A percentile compares a stretch with the other conserved stretches of the same genome.
phyloP scores from a whole-genome alignment of 30 jellyfish, hydroid and myxozoan species.

The Aurelia aurita region DNA sequence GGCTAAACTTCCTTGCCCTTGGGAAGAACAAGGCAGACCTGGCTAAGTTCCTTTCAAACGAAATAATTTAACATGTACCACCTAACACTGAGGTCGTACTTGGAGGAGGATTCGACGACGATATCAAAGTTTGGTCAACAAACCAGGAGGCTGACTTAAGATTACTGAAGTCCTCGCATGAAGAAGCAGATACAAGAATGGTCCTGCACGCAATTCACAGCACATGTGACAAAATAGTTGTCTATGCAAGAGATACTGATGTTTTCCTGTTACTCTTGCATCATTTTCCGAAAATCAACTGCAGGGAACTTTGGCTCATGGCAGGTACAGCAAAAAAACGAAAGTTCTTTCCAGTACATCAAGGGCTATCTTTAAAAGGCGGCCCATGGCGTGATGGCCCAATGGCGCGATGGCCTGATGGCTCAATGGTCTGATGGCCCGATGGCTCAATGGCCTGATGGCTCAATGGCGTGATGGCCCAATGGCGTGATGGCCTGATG shows the following conservation, averaged over 20 bases:
- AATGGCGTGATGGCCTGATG: too few species aligned
- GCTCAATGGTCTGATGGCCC: too few species aligned
- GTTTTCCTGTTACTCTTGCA: conserved; percentile 27
- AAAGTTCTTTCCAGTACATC: conserved; percentile 31
- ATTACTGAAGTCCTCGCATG: not conserved
- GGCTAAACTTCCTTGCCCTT: not conserved
- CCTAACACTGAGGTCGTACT: not conserved
- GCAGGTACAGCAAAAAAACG: conserved; percentile 41
- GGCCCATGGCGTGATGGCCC: too few species aligned
- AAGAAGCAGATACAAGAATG: conserved; percentile 47
- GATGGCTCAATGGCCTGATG: too few species aligned
- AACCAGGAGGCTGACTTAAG: conserved; percentile 26
- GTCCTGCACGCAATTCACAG: conserved; percentile 45
- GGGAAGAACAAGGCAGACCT: not conserved
- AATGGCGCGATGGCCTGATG: too few species aligned
- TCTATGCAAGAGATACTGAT: conserved; percentile 42
- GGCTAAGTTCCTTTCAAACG: too few species aligned
- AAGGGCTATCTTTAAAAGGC: too few species aligned
- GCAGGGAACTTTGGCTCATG: conserved; percentile 28
- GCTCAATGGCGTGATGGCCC: too few species aligned
- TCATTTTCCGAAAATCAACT: conserved; percentile 16
- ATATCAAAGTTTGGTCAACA: conserved; percentile 16
- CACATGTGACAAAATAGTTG: not conserved
- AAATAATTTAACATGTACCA: not conserved
- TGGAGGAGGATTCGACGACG: conserved; percentile 15